Evolutionary conservation across 2,888 invertebrate genomes (phyloP), one percentile per base, ranked within the genome.

Genomic region (Thecocarcelia acutangulata): DNA sequence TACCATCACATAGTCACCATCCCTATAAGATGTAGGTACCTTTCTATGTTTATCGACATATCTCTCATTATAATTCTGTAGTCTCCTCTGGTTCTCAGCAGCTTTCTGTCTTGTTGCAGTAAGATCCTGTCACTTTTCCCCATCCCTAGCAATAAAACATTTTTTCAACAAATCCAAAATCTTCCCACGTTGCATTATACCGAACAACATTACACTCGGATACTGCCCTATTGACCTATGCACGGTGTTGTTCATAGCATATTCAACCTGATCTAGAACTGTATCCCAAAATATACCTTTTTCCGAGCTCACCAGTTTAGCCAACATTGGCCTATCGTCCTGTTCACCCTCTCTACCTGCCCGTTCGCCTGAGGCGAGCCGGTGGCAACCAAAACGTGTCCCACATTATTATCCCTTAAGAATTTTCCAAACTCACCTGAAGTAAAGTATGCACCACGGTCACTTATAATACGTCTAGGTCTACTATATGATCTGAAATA

Each of bases 401-500:
- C 12, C 11, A 85, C 59, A 44, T 80, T 83, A 19, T 78, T 70
- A 11, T 54, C 44, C 15, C 0, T 11, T 48, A 63, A 48, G 48
- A 63, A 48, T 15, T 56, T 11, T 15, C 11, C 3, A 73, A 86
- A 86, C 17, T 84, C 83, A 13, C n/a, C 48, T 0, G 84, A 85
- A 5, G 84, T 85, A 63, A 86, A n/a, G n/a, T n/a, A n/a, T n/a
- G n/a, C n/a, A n/a, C n/a, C n/a, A n/a, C n/a, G n/a, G n/a, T n/a
- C 85, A 21, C 83, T 84, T 21, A 85, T 56, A 28, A 85, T 77
- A 15, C 59, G 58, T 46, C 54, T 76, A n/a, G 84, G 83, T 5
- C 79, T 40, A 42, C 84, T 85, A 54, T 85, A 85, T 19, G 72
- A 15, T 56, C 56, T 58, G 44, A 84, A 85, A 78, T 85, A 86